Conservation (phyloP, 1,140 invertebrate species). For the Planococcus citri region DNA sequence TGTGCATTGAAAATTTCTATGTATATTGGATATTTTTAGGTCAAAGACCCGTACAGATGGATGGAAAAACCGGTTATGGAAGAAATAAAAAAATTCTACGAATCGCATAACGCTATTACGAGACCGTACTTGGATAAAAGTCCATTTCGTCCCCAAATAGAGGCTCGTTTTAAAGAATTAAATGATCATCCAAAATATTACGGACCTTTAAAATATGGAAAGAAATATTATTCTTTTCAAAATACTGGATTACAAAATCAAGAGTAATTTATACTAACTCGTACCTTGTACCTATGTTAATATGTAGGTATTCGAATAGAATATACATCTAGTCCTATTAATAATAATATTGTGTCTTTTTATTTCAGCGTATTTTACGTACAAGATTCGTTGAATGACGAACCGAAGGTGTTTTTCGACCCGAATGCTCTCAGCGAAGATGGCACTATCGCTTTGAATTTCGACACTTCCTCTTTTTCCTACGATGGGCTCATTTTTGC, state of each 20-base stretch:
- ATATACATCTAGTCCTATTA: no score
- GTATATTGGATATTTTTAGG: no score
- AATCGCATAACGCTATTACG: slow-evolving; percentile 81
- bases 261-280: no score
- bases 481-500: slow-evolving; percentile 82
- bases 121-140: slow-evolving; percentile 71
- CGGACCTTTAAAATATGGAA: slow-evolving; percentile 67
- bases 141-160: slow-evolving; percentile 54
- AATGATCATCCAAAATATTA: slow-evolving; percentile 96
- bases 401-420: slow-evolving; percentile 84
- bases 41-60: slow-evolving; percentile 90
- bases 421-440: slow-evolving; percentile 86
- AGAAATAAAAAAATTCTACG: slow-evolving; percentile 85
- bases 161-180: slow-evolving; percentile 65
- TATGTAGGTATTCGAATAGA: no score
- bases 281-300: no score
- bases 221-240: slow-evolving; percentile 82
- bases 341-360: no score
- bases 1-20: no score
- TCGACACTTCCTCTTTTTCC: slow-evolving; percentile 65
- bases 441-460: slow-evolving; percentile 88
- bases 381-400: slow-evolving; percentile 64
- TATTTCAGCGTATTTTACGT: slow-evolving; percentile 83
- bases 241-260: slow-evolving; percentile 94
- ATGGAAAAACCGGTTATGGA: slow-evolving; percentile 86